Evolutionary conservation across 2,797 vertebrate species (phyloP), one percentile per base, ranked within the genome.

Genomic region (Alcedo atthis): DNA sequence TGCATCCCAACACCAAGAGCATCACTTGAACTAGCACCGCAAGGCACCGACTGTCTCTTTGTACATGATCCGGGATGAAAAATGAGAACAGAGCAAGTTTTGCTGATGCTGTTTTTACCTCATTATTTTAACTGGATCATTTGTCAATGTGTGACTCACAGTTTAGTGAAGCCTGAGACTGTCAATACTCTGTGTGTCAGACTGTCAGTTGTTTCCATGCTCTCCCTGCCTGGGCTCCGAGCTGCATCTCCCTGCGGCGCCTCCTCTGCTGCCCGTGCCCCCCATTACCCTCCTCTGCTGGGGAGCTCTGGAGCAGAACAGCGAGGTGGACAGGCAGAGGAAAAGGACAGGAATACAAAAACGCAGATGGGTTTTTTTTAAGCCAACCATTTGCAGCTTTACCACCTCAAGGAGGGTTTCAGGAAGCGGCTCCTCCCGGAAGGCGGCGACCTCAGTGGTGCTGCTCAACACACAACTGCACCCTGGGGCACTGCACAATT

Each of bases 341-440:
- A 80, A 7, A 2, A 75, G 33, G 15, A 88, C 43, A 73, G 57
- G 71, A 92, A 94, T 81, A 53, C 26, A 91, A 95, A 90, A 74
- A 87, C 87, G 76, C 92, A 94, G 88, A 81, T 90, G 89, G 88
- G 85, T 62, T 95, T 80, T 96, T 96, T 96, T 93, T 95, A 94
- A 96, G 94, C 96, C 95, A 88, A 30, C 15, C 77, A 70, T 92
- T 96, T 96, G 94, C 89, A 96, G 79, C n/a, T 84, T 74, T 87
- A 85, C 90, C 88, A 43, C 58, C 88, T 32, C 85, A 46, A 87
- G 91, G 49, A 59, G 66, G 67, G 90, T 82, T 93, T 89, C 91
- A 96, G 96, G 95, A 97, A 96, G 95, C 69, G 33, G 94, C 80
- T 94, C 48, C 12, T 77, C 75, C 70, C 71, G 93, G 95, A 96